Base-by-base conservation (phyloP, 2,888 invertebrate genomes). In the Antheraea yamamai region DNA sequence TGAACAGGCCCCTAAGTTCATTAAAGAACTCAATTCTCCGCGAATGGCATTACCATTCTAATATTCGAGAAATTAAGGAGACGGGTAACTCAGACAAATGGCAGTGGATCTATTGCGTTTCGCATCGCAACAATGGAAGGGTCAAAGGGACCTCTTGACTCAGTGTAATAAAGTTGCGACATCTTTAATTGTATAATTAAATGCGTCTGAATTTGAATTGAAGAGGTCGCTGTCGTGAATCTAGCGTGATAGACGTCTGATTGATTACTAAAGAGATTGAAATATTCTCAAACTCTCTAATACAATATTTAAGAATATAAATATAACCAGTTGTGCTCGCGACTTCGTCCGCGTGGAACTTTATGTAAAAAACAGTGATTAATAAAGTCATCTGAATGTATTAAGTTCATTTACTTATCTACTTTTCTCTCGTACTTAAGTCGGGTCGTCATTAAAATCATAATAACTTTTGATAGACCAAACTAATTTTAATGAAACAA, bases 1-100 rank as follows among this genome's bases (percentile, higher is more conserved):
- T 88, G 87, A 88, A 87, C 74, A 85, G 86, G 86, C 87, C 86
- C 85, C 86, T 85, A 88, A 90, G 87, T 92, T 92, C 91, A 92
- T 93, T 91, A 91, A 85, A 85, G 83, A 86, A 84, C 84, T 84
- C 83, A 83, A 84, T 85, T 84, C 84, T 77, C 83, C 79, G 77
- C 75, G 79, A 85, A 86, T 86, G 66, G 81, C 85, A 82, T 85
- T 85, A 81, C 79, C 82, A 83, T 80, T 83, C 80, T 83, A 81
- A 81, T 82, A 84, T 86, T 85, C 77, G 79, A 79, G 83, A 87
- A 86, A 87, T 89, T 87, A 88, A 84, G n/a, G 81, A 80, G 81
- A 76, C 77, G 78, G 78, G 75, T 76, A 76, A 78, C 82, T 82
- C 80, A 83, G 82, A 83, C 82, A 87, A 89, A 87, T 85, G 86